Evolutionary conservation across 2,113 vertebrate genomes (phyloP).

Genomic region (Scophthalmus maximus): DNA sequence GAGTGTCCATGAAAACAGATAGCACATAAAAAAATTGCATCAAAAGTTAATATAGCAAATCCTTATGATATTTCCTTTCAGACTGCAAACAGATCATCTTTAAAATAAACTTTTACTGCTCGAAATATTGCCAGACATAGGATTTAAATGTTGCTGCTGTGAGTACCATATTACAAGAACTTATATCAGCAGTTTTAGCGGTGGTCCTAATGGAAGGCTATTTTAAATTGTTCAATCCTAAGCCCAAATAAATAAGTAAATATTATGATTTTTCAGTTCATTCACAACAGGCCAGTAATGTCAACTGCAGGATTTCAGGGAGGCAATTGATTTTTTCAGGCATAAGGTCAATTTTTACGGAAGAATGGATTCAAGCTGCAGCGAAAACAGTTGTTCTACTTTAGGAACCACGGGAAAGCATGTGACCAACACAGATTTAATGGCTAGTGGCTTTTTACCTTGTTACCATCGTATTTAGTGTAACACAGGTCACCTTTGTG

Average conservation of each 20-base stretch:
- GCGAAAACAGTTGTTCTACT: conserved; percentile 70
- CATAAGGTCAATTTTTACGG: conserved; percentile 76
- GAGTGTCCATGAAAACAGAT: conserved; percentile 2
- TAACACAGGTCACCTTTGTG: conserved; percentile 25
- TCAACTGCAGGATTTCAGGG: conserved; percentile 46
- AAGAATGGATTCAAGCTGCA: conserved; percentile 59
- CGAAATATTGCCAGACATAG: neutral
- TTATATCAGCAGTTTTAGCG: neutral
- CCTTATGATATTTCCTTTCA: conserved; percentile 35
- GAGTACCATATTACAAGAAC: neutral
- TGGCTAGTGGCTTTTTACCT: conserved; percentile 60
- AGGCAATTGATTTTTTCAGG: conserved; percentile 72
- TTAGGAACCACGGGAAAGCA: conserved; percentile 46
- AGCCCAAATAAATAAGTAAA: neutral
- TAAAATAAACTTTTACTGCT: conserved; percentile 20
- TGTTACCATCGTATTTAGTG: conserved; percentile 46
- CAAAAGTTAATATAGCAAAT: conserved; percentile 35
- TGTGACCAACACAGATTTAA: conserved; percentile 67
- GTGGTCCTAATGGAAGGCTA: neutral
- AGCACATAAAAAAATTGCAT: conserved; percentile 36
- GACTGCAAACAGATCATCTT: conserved; percentile 19
- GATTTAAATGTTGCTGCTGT: conserved; percentile 4
- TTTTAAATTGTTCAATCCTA: conserved; percentile 6
- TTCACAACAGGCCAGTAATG: conserved; percentile 24
- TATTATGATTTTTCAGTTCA: conserved; percentile 7